Base-by-base conservation (phyloP, 2,113 vertebrate species). In the Rhinolophus ferrumequinum region DNA sequence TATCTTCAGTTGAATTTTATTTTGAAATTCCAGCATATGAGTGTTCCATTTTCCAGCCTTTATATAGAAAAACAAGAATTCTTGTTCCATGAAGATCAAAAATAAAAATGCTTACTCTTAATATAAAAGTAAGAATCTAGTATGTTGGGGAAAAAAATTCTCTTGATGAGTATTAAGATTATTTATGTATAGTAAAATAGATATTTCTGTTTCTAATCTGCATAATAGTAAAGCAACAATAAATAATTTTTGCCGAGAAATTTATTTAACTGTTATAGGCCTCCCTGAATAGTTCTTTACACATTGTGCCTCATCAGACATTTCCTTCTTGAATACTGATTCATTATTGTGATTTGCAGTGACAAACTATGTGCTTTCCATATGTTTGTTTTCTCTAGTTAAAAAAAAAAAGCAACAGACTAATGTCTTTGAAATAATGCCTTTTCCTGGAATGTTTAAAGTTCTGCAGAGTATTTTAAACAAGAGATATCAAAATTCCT, bases 401-500 rank as follows among this genome's bases (percentile, higher is more conserved):
- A 83, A 91, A 80, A 83, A 18, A 28, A 38, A 38, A 5, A 33
- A 41, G 41, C 41, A 56, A 21, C 54, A 58, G 21, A 26, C 75
- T 66, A 38, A 64, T 70, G 83, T 75, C 10, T 77, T 94, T 82
- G 35, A 81, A 89, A 67, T 76, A 64, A 77, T 91, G 12, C 85
- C 18, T 81, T 90, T 83, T 83, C 15, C 18, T 88, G 30, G 41
- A 66, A 47, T 85, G 56, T n/a, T 80, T 84, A 80, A 93, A 93
- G 87, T 88, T 75, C 47, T 93, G 6, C 9, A 13, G 60, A 75
- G 14, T 64, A 75, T 92, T 81, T 86, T 91, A 89, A 88, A 62
- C 3, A 94, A 94, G 50, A 58, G 26, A 67, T 26, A 88, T 90
- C 30, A 88, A 94, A 72, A 82, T 80, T 93, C 58, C 33, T 93